These are phyloP conservation scores for Halcyon senegalensis DNA, from an alignment of 2,113 vertebrate species.

Conservation along the genomic window DNA sequence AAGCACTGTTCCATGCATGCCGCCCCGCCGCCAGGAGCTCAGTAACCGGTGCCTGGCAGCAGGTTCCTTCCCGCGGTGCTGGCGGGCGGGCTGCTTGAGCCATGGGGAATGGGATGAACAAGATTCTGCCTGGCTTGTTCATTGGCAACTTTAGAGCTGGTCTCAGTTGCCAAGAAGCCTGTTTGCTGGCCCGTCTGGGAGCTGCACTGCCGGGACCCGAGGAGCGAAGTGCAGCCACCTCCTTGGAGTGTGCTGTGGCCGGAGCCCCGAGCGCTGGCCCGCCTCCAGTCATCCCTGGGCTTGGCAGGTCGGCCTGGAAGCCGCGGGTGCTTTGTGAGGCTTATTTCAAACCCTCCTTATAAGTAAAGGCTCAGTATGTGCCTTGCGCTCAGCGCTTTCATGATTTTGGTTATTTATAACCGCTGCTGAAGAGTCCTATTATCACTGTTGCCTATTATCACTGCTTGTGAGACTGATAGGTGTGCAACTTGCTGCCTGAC, in stretches of 20 bases:
- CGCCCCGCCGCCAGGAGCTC: not conserved
- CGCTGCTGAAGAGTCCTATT: conserved; percentile 24
- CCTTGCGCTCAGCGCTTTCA: not conserved
- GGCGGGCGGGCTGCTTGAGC: conserved; percentile 35
- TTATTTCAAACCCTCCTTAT: conserved; percentile 26
- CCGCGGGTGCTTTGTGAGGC: not conserved
- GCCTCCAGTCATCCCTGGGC: not conserved
- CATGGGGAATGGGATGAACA: conserved; percentile 83
- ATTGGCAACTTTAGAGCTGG: not conserved
- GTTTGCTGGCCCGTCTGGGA: not conserved
- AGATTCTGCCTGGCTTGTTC: not conserved
- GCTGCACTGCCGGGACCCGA: not conserved
- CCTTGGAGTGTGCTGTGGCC: not conserved
- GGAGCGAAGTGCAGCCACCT: not conserved
- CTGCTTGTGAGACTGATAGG: not conserved
- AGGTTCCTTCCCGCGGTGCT: not conserved
- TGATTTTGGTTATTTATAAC: conserved; percentile 58
- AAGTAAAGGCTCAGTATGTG: conserved; percentile 18
- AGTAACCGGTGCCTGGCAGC: not conserved
- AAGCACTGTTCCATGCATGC: not conserved
- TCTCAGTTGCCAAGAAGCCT: not conserved
- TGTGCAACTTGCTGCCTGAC: conserved; percentile 1
- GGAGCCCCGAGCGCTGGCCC: not conserved
- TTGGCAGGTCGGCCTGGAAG: not conserved
- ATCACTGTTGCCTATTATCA: conserved; percentile 21